Percentiles rank a stretch among this genome's conserved stretches.
These are phyloP conservation scores for Eudasyphora cyanicolor DNA, from an alignment of 2,888 invertebrate genomes.

Conservation along the genomic window DNA sequence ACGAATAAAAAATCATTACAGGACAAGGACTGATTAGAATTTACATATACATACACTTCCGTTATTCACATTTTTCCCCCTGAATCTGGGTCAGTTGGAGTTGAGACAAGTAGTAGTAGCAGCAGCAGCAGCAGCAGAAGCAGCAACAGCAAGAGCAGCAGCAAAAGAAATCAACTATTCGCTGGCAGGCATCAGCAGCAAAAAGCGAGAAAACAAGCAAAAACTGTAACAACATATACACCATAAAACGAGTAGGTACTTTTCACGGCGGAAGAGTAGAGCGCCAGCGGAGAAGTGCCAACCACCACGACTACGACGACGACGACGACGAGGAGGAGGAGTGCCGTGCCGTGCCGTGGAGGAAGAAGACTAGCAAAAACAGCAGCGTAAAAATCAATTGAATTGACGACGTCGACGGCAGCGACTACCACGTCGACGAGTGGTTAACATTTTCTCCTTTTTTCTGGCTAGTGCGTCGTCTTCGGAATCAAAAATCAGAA, in stretches of 20 bases:
- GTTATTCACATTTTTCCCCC: constrained; percentile 60
- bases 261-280: constrained; percentile 25
- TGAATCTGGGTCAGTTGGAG: constrained; percentile 66
- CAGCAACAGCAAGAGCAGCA: constrained; percentile 25
- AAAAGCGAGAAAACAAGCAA: constrained; percentile 13
- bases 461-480: constrained; percentile 22
- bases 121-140: constrained; percentile 47
- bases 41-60: constrained; percentile 66
- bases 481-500: constrained; percentile 4
- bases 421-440: neutral
- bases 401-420: constrained; percentile 47
- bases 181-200: constrained; percentile 24
- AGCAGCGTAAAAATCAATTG: constrained; percentile 63
- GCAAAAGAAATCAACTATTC: too few relatives aligned
- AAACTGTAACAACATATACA: constrained; percentile 30
- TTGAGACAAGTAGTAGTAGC: constrained; percentile 55
- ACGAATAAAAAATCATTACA: constrained; percentile 62
- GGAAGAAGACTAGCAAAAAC: constrained; percentile 12
- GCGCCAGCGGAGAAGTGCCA: constrained; percentile 19
- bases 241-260: constrained; percentile 32
- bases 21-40: constrained; percentile 67
- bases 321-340: constrained; percentile 8
- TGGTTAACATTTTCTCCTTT: neutral
- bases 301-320: neutral
- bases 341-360: constrained; percentile 10